A percentile compares a stretch with the other conserved stretches of the same genome.
phyloP scores from a whole-genome alignment of 2,888 invertebrate genomes.

The Yponomeuta malinellus region DNA sequence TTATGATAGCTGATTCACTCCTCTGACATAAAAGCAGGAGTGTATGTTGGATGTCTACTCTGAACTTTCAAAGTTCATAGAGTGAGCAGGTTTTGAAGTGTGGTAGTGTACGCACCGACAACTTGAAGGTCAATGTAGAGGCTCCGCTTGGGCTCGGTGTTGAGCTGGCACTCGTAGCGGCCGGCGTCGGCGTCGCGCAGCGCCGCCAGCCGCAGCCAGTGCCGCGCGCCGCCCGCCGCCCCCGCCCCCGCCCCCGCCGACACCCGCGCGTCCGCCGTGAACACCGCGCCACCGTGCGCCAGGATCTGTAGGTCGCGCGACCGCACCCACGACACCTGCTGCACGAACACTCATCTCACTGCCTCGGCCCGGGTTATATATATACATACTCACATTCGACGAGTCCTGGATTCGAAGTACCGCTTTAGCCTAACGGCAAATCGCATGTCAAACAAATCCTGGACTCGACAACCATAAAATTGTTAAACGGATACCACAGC shows the following conservation, averaged over 20 bases:
- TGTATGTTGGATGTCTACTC: too few relatives aligned
- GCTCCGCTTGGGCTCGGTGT: conserved; percentile 85
- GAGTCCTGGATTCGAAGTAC: too few relatives aligned
- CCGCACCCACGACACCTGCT: conserved; percentile 84
- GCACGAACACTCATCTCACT: background rate
- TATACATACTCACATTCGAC: too few relatives aligned
- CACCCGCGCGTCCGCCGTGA: conserved; percentile 82
- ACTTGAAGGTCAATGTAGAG: conserved; percentile 79
- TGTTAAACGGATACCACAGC: too few relatives aligned
- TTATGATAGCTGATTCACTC: too few relatives aligned
- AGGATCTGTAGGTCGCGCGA: conserved; percentile 82
- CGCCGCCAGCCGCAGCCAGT: conserved; percentile 76
- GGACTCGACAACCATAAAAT: too few relatives aligned
- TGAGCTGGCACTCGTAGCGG: conserved; percentile 84
- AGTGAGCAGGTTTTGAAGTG: background rate
- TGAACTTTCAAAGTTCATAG: too few relatives aligned
- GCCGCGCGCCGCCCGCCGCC: conserved; percentile 70
- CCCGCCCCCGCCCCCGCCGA: conserved; percentile 61
- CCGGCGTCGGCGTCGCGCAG: conserved; percentile 78
- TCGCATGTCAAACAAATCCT: too few relatives aligned
- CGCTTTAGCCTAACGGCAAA: too few relatives aligned
- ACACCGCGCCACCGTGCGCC: conserved; percentile 78
- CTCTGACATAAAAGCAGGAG: too few relatives aligned
- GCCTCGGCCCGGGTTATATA: too few relatives aligned
- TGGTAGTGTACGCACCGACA: conserved; percentile 59